These are phyloP conservation scores for Macrocentrus cingulum DNA, from an alignment of 1,140 invertebrate genomes.

Conservation along the genomic window DNA sequence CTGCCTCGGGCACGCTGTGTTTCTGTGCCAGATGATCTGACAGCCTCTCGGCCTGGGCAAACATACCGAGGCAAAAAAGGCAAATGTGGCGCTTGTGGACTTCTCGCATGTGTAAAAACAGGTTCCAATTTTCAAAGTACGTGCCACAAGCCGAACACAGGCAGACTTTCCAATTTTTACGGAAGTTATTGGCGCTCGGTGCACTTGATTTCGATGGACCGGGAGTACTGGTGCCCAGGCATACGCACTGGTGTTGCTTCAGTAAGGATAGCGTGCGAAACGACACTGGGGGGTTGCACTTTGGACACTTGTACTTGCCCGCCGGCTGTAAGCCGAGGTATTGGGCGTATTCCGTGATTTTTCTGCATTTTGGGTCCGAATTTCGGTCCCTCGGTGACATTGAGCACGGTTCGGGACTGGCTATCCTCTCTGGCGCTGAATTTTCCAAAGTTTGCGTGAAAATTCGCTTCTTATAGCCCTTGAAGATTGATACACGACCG, in stretches of 20 bases:
- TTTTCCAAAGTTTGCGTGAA: constrained; percentile 43
- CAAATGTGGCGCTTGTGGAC: constrained; percentile 76
- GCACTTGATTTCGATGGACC: constrained; percentile 37
- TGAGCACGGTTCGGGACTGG: neutral
- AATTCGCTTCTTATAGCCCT: constrained; percentile 52
- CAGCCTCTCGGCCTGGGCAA: constrained; percentile 74
- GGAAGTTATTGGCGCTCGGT: constrained; percentile 54
- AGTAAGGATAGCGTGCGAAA: constrained; percentile 63
- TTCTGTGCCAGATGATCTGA: constrained; percentile 73
- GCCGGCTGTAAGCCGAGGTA: constrained; percentile 69
- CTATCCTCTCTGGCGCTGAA: constrained; percentile 23
- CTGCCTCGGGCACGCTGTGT: constrained; percentile 70
- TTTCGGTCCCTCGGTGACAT: constrained; percentile 32
- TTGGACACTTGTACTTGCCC: constrained; percentile 62
- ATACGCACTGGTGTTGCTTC: constrained; percentile 65
- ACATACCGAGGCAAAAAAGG: constrained; percentile 76
- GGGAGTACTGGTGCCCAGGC: constrained; percentile 44
- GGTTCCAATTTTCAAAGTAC: constrained; percentile 81
- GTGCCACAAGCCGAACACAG: constrained; percentile 75
- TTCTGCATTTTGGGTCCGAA: constrained; percentile 43
- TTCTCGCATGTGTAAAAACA: constrained; percentile 79
- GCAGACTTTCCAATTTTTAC: constrained; percentile 73
- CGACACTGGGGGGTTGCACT: constrained; percentile 63
- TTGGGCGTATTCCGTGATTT: constrained; percentile 68
- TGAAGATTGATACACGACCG: constrained; percentile 39